Base-by-base conservation (phyloP, 2,113 vertebrate species). In the Scophthalmus maximus region DNA sequence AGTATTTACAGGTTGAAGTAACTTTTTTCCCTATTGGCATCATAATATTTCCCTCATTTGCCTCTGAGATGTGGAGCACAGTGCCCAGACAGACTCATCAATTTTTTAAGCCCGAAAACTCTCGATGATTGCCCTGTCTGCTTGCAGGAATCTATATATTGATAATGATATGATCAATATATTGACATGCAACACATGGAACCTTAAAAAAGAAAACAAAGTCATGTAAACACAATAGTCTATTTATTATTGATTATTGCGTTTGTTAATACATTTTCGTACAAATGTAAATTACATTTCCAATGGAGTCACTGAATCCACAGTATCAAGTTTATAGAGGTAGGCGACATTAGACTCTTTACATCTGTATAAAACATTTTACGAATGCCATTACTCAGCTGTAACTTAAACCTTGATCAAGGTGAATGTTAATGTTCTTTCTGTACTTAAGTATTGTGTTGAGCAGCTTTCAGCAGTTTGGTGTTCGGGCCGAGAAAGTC, bases 401-500 rank as follows among this genome's bases (percentile, higher is more conserved):
- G 8, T 15, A 10, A 36, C 30, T 11, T 20, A 6, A 30, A 20
- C 8, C 18, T 1, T 38, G 11, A 6, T 32, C 3, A 8, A 14
- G 14, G 8, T 5, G 32, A 38, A 27, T 27, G 14, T 15, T 7
- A 27, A 53, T 15, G 15, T 34, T 5, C 9, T n/a, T n/a, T n/a
- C n/a, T 15, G 3, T 3, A 20, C 44, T 18, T 27, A 12, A 25
- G 8, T 2, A 30, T 3, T 40, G n/a, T 25, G 1, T 57, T 57
- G 10, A 25, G 15, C 44, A 17, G 25, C 10, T 40, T 26, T n/a
- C 9, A 5, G 20, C 23, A 9, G 22, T 7, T 32, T 14, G 17
- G 23, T 61, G n/a, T 4, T 52, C 38, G 3, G 2, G 5, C 17
- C 25, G 36, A n/a, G 5, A 68, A 67, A 61, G 17, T 84, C 68